Percentiles rank a stretch among this genome's conserved stretches.
Conservation (phyloP, 2,113 vertebrate species). For the Symphodus melops region DNA sequence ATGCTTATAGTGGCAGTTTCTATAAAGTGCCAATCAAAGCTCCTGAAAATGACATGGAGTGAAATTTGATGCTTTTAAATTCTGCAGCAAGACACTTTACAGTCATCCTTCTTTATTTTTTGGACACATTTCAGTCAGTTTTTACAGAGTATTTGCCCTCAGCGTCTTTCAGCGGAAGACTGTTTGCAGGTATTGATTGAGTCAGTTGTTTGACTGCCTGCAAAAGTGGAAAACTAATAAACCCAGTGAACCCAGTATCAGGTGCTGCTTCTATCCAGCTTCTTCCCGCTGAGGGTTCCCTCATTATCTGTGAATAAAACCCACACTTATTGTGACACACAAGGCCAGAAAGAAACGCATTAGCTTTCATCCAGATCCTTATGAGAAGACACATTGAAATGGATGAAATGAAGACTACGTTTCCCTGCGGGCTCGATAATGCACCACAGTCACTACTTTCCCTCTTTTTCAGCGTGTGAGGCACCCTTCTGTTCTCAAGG, state of each 20-base stretch:
- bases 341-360: slow-evolving; percentile 14
- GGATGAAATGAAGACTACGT: slow-evolving; percentile 2
- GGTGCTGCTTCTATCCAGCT: slow-evolving; percentile 20
- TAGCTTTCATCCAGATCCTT: slow-evolving; percentile 7
- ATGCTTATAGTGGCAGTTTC: background rate
- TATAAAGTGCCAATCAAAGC: background rate
- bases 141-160: background rate
- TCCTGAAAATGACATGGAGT: background rate
- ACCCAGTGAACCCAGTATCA: slow-evolving; percentile 28
- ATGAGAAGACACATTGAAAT: slow-evolving; percentile 8
- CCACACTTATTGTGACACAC: background rate
- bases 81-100: background rate
- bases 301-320: slow-evolving; percentile 47
- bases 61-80: background rate
- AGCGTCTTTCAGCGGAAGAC: background rate
- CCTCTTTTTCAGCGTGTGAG: slow-evolving; percentile 37
- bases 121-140: background rate
- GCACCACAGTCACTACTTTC: slow-evolving; percentile 28
- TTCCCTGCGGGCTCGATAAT: slow-evolving; percentile 12
- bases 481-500: slow-evolving; percentile 53
- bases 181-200: slow-evolving; percentile 9
- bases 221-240: slow-evolving; percentile 17
- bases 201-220: background rate
- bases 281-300: slow-evolving; percentile 27
- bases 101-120: background rate